A percentile compares a stretch with the other conserved stretches of the same genome.
Conservation (phyloP, 2,797 vertebrate genomes). For the Vespertilio murinus region DNA sequence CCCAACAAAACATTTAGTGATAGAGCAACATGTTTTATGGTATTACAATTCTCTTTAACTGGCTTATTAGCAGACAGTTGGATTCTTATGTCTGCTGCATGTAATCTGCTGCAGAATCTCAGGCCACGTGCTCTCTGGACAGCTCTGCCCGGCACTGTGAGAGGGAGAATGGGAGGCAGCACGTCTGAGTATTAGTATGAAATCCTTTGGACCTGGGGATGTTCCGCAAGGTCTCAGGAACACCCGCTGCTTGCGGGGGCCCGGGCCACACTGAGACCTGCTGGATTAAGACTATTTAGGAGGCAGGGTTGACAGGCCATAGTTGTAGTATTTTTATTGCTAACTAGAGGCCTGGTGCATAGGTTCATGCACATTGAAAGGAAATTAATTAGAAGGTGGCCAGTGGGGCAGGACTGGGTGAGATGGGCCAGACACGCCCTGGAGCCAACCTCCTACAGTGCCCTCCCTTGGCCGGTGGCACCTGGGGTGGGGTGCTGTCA, state of each 20-base stretch:
- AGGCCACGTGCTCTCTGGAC: background rate
- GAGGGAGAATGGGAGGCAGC: background rate
- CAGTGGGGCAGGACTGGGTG: no score
- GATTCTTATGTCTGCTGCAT: background rate
- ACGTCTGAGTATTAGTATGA: background rate
- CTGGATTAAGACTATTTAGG: background rate
- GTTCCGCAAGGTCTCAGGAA: background rate
- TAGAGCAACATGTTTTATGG: background rate
- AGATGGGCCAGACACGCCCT: no score
- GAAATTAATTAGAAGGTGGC: no score
- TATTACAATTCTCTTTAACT: background rate
- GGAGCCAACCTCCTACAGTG: no score
- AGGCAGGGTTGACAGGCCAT: background rate
- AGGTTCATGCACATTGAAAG: no score
- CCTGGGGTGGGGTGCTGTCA: fast-evolving
- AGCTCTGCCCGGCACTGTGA: background rate
- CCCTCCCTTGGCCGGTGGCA: no score
- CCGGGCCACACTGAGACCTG: background rate
- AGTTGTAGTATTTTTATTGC: background rate
- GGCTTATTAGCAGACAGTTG: no score
- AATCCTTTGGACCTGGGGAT: background rate
- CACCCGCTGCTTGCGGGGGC: fast-evolving
- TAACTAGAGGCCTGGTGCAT: no score
- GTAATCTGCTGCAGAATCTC: background rate
- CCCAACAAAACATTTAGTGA: background rate